These are phyloP conservation scores for Urophycis tenuis DNA, from an alignment of 2,797 vertebrate species.

Conservation along the genomic window DNA sequence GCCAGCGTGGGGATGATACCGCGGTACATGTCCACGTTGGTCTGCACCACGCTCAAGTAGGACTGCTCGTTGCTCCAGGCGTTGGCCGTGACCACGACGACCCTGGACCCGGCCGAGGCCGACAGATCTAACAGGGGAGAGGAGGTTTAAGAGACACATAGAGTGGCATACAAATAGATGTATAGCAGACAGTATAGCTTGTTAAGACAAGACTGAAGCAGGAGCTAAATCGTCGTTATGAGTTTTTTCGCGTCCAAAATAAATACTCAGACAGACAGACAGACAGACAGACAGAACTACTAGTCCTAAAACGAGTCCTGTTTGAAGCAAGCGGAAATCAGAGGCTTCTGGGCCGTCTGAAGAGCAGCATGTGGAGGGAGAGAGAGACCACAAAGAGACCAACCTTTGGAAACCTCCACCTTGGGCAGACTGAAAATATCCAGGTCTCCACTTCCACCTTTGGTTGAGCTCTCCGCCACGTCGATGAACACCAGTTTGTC, in stretches of 20 bases:
- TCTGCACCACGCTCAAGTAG: constrained; percentile 83
- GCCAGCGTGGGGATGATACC: constrained; percentile 77
- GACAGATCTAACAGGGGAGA: constrained; percentile 68
- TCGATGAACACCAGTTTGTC: constrained; percentile 87
- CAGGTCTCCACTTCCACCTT: constrained; percentile 83
- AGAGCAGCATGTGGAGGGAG: background rate
- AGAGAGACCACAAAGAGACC: constrained; percentile 9
- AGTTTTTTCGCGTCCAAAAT: no score
- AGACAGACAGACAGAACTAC: no score
- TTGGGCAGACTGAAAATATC: constrained; percentile 86
- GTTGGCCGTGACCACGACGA: constrained; percentile 85
- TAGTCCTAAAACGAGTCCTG: no score
- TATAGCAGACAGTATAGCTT: no score
- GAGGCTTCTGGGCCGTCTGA: no score
- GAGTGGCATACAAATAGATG: background rate
- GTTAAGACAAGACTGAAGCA: no score
- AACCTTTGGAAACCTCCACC: constrained; percentile 89
- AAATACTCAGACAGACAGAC: no score
- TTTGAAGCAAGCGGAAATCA: no score
- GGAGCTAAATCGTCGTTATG: no score
- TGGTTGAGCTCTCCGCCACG: constrained; percentile 77
- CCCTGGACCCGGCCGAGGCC: constrained; percentile 78
- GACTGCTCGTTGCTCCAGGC: constrained; percentile 85
- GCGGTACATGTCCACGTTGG: constrained; percentile 87
- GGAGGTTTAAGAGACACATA: background rate